A percentile compares a stretch with the other conserved stretches of the same genome.
phyloP scores from a whole-genome alignment of 2,113 vertebrate genomes.

The Setophaga petechia region DNA sequence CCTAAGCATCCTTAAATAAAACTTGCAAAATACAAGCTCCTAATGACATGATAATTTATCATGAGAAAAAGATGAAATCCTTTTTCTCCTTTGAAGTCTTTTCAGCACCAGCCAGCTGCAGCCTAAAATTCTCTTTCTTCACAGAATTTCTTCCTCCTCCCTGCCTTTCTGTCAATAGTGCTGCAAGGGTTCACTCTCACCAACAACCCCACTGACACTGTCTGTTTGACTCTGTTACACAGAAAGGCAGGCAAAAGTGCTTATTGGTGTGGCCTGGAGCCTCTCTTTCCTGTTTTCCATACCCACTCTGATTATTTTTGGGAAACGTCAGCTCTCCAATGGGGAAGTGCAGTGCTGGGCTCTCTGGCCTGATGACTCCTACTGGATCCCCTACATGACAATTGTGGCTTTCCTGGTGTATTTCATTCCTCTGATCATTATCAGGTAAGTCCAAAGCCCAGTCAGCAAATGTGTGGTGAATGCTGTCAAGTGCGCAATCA shows the following conservation, averaged over 20 bases:
- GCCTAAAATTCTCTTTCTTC: not conserved
- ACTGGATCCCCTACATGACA: slow-evolving; percentile 81
- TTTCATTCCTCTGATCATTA: slow-evolving; percentile 80
- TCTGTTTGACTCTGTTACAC: slow-evolving; percentile 48
- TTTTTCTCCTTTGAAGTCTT: not conserved
- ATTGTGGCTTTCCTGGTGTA: slow-evolving; percentile 79
- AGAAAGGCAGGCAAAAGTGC: slow-evolving; percentile 80
- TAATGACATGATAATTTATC: not conserved
- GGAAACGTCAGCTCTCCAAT: slow-evolving; percentile 75
- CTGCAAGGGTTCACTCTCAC: fast-evolving
- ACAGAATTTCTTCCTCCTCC: not conserved
- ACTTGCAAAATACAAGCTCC: not conserved
- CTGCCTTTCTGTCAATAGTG: not conserved
- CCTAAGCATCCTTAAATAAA: not conserved
- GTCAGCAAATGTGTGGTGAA: not conserved
- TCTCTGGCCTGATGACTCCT: slow-evolving; percentile 80
- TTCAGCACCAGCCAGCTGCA: not conserved
- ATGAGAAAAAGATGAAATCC: not conserved
- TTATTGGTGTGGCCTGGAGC: slow-evolving; percentile 73
- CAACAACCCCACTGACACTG: not conserved
- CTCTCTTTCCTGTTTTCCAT: slow-evolving; percentile 81
- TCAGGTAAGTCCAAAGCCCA: slow-evolving; percentile 66
- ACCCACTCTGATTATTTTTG: slow-evolving; percentile 80
- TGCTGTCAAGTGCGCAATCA: not conserved
- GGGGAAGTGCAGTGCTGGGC: slow-evolving; percentile 83